Percentiles rank a stretch among this genome's conserved stretches.
Conservation (phyloP, 2,797 vertebrate species). For the Mus spretus region DNA sequence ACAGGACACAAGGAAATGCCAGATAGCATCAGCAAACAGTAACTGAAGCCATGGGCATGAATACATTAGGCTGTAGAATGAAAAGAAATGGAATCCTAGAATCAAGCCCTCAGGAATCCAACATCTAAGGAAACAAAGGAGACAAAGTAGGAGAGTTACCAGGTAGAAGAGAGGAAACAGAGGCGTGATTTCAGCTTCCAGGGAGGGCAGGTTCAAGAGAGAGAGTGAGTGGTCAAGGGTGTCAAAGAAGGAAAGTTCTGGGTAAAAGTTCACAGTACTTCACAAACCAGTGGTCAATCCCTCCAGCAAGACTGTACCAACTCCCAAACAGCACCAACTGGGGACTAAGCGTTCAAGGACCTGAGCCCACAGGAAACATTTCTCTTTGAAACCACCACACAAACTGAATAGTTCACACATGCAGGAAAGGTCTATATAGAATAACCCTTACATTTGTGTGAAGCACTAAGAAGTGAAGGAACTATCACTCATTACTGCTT, state of each 20-base stretch:
- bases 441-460: not conserved
- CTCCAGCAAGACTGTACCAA: not conserved
- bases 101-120: not conserved
- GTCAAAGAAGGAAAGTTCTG: slow-evolving; percentile 20
- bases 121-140: not conserved
- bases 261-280: not conserved
- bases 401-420: not conserved
- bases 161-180: not conserved
- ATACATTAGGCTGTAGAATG: not conserved
- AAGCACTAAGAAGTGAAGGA: slow-evolving; percentile 21
- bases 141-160: slow-evolving; percentile 5
- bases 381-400: not conserved
- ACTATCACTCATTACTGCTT: not conserved
- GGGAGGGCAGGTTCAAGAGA: not conserved
- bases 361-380: not conserved
- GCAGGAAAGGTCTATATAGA: not conserved
- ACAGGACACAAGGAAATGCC: not conserved
- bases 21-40: not conserved
- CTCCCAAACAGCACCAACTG: not conserved
- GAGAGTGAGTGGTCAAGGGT: not conserved
- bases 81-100: not conserved
- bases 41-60: not conserved
- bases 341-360: not conserved
- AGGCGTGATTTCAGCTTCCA: not conserved
- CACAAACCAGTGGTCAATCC: not conserved